Evolutionary conservation across 2,797 vertebrate genomes (phyloP).

Genomic region (Chelon auratus): DNA sequence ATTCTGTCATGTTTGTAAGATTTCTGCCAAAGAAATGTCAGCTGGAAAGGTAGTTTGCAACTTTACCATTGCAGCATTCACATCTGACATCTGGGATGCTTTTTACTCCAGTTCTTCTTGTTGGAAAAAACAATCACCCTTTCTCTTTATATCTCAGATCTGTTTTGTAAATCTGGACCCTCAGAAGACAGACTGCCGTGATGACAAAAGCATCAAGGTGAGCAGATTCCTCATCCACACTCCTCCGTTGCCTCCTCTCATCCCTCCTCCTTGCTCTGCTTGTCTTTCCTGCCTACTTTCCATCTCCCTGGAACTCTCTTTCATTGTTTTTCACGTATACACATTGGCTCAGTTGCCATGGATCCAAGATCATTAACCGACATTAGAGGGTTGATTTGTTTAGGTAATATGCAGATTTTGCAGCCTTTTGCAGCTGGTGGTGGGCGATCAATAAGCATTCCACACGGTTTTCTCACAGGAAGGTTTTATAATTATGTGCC

Average conservation of each 20-base stretch:
- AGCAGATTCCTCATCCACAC: constrained; percentile 31
- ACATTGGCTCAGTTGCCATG: constrained; percentile 66
- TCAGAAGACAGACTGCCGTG: constrained; percentile 80
- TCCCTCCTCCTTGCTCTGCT: neutral
- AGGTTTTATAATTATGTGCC: constrained; percentile 44
- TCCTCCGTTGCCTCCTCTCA: neutral
- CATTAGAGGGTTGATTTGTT: constrained; percentile 71
- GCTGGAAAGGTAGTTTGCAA: neutral
- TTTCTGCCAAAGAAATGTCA: constrained; percentile 23
- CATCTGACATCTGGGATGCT: neutral
- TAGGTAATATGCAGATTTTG: constrained; percentile 64
- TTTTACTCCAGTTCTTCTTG: neutral
- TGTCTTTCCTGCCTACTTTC: constrained; percentile 25
- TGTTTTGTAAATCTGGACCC: constrained; percentile 95
- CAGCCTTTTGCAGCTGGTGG: constrained; percentile 46
- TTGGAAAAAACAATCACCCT: neutral
- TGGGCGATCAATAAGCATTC: constrained; percentile 51
- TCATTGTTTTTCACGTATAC: constrained; percentile 46
- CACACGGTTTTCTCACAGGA: constrained; percentile 41
- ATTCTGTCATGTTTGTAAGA: constrained; percentile 11
- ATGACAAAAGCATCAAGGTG: constrained; percentile 91
- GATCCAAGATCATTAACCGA: constrained; percentile 68
- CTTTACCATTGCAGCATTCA: neutral
- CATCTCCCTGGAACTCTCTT: constrained; percentile 21
- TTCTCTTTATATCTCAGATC: constrained; percentile 83